Conservation (phyloP, 2,113 vertebrate genomes). For the Vidua chalybeata region DNA sequence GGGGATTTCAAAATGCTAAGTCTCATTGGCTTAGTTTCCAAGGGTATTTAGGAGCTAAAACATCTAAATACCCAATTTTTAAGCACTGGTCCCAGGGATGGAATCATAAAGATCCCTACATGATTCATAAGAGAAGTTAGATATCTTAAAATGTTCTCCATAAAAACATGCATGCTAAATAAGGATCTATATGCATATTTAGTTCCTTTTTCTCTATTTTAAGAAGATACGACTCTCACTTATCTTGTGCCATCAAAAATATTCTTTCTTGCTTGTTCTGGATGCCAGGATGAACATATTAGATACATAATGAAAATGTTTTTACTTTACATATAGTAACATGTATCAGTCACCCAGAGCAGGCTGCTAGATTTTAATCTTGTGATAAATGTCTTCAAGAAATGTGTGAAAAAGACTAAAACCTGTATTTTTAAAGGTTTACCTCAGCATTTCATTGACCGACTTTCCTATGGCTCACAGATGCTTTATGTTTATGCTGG, state of each 20-base stretch:
- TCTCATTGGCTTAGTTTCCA: constrained; percentile 17
- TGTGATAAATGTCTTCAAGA: background rate
- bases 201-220: background rate
- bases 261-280: background rate
- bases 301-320: background rate
- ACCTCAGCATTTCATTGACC: background rate
- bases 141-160: background rate
- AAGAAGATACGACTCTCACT: background rate
- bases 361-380: background rate
- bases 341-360: background rate
- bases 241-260: background rate
- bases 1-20: background rate
- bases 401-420: background rate
- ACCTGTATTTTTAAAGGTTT: background rate
- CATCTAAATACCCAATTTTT: background rate
- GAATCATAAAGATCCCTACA: background rate
- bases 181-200: background rate
- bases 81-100: background rate
- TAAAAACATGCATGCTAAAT: background rate
- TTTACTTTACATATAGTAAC: background rate
- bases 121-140: background rate
- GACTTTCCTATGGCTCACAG: background rate
- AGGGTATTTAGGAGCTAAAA: background rate
- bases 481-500: background rate
- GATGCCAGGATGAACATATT: background rate